Evolutionary conservation across 35 echinoderm and acorn worm species (phyloP).

Genomic region (Ophiothrix spiculata): DNA sequence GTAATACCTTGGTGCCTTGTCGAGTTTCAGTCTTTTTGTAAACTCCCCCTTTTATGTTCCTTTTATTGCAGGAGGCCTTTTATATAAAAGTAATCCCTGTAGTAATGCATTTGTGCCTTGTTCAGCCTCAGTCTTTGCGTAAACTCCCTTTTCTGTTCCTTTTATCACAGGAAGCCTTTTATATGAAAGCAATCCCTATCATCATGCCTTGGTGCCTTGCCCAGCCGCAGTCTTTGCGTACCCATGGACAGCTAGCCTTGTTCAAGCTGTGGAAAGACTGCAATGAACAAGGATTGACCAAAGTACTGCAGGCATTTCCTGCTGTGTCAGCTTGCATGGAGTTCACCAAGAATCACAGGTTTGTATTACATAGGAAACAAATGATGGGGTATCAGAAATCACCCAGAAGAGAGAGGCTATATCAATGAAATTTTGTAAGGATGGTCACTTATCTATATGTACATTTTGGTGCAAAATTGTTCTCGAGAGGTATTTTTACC

Average conservation of each 20-base stretch:
- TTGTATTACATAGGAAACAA: too few relatives aligned
- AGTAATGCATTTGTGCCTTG: constrained; percentile 63
- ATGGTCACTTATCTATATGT: too few relatives aligned
- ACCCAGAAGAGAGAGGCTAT: too few relatives aligned
- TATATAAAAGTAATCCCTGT: constrained; percentile 67
- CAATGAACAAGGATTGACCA: constrained; percentile 18
- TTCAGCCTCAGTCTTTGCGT: constrained; percentile 56
- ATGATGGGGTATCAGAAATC: too few relatives aligned
- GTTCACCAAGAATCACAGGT: constrained; percentile 63
- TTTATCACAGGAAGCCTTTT: constrained; percentile 65
- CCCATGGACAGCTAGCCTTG: constrained; percentile 62
- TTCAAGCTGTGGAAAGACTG: constrained; percentile 85
- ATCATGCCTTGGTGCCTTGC: constrained; percentile 70
- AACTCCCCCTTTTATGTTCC: too few relatives aligned
- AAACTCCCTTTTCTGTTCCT: too few relatives aligned
- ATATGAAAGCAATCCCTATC: constrained; percentile 61
- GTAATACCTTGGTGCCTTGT: constrained; percentile 70
- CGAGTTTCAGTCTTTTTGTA: constrained; percentile 51
- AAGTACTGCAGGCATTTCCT: constrained; percentile 64
- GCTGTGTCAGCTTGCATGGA: constrained; percentile 67
- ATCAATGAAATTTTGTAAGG: too few relatives aligned
- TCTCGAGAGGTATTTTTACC: too few relatives aligned
- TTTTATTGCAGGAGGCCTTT: constrained; percentile 64
- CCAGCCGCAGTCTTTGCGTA: constrained; percentile 53
- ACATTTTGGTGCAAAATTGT: too few relatives aligned